These are phyloP conservation scores for Terrapene triunguis DNA, from an alignment of 2,113 vertebrate genomes.

Conservation along the genomic window DNA sequence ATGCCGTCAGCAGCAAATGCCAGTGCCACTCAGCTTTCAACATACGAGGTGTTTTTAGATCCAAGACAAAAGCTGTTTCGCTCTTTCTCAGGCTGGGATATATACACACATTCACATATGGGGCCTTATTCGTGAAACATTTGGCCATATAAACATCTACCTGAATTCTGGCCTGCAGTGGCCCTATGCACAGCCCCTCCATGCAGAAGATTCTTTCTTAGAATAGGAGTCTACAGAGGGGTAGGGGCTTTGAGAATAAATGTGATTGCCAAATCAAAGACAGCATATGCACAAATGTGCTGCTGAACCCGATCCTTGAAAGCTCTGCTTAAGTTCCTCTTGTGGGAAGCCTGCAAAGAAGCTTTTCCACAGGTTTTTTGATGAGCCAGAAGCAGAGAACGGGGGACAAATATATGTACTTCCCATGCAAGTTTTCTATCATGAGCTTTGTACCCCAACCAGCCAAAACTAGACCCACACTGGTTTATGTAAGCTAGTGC, in stretches of 20 bases:
- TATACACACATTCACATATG: neutral
- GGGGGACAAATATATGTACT: neutral
- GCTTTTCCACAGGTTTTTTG: neutral
- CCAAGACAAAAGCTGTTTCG: conserved; percentile 7
- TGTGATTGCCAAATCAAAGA: neutral
- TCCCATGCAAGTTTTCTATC: neutral
- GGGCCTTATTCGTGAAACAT: neutral
- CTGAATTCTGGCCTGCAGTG: neutral
- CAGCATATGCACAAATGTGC: neutral
- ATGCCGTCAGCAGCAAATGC: neutral
- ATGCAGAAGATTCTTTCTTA: neutral
- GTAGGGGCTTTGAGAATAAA: neutral
- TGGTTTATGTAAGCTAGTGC: neutral
- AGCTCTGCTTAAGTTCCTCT: neutral
- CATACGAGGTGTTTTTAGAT: neutral
- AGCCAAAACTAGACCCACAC: neutral
- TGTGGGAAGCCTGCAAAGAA: neutral
- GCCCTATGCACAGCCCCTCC: neutral
- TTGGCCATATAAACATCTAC: neutral
- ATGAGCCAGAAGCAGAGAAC: neutral
- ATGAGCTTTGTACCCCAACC: neutral
- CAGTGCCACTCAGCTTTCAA: neutral
- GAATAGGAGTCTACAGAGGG: neutral
- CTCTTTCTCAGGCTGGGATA: neutral
- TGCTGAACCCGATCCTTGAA: neutral